Conservation (phyloP, 2,797 vertebrate genomes). For the Myotis daubentonii region DNA sequence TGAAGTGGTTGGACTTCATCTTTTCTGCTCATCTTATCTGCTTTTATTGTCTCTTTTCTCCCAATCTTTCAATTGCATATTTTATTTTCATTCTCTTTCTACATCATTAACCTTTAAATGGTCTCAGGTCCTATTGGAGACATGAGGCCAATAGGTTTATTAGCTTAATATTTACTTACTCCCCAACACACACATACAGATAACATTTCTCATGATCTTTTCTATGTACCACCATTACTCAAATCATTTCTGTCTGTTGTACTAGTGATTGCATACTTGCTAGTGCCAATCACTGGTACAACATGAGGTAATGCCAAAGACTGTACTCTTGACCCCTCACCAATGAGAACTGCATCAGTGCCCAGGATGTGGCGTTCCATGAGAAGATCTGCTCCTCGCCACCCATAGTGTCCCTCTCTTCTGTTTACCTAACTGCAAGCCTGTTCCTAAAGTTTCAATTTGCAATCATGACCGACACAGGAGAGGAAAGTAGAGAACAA, state of each 20-base stretch:
- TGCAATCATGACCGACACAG: neutral
- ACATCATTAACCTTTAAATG: neutral
- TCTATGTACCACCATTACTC: neutral
- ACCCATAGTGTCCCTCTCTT: neutral
- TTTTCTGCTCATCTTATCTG: neutral
- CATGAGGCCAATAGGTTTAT: no score
- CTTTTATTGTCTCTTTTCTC: neutral
- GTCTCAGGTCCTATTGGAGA: neutral
- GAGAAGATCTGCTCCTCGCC: neutral
- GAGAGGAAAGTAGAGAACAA: neutral
- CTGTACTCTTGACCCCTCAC: neutral
- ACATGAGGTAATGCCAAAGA: neutral
- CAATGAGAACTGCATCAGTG: neutral
- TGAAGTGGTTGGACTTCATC: neutral
- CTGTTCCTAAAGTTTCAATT: neutral
- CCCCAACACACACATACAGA: no score
- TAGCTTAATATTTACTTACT: neutral
- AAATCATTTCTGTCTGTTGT: neutral
- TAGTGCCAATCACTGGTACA: neutral
- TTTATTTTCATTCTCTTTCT: slow-evolving; percentile 15
- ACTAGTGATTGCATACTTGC: neutral
- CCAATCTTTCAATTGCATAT: neutral
- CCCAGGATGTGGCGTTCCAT: neutral
- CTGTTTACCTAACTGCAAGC: neutral
- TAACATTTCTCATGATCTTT: neutral